A percentile compares a stretch with the other conserved stretches of the same genome.
These are phyloP conservation scores for Peromyscus attwateri DNA, from an alignment of 2,797 vertebrate species.

Conservation along the genomic window DNA sequence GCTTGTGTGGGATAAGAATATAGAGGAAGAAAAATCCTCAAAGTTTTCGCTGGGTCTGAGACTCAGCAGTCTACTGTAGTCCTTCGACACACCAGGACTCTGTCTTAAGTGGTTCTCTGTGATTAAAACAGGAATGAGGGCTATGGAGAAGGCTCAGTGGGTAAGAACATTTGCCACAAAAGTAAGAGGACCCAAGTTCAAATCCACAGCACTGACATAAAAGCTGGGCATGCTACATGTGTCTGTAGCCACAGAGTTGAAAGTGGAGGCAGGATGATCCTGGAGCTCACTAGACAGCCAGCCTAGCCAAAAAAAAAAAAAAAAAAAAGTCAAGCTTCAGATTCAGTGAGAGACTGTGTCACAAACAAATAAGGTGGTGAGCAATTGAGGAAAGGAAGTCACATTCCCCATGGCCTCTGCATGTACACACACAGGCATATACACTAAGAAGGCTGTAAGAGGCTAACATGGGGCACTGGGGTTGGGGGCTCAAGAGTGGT, in stretches of 20 bases:
- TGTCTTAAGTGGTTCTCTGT: neutral
- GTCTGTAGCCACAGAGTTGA: neutral
- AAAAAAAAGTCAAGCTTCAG: neutral
- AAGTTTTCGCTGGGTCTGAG: neutral
- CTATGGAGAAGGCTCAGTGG: neutral
- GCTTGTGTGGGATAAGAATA: neutral
- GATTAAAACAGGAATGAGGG: neutral
- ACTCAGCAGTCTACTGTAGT: neutral
- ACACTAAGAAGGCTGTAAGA: neutral
- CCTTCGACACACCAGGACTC: neutral
- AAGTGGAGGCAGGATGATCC: neutral
- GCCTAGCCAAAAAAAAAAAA: neutral
- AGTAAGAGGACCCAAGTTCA: neutral
- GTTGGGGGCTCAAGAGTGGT: too few species aligned
- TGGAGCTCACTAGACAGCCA: neutral
- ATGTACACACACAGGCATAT: neutral
- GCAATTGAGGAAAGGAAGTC: neutral
- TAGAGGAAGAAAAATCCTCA: neutral
- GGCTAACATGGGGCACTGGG: accelerated
- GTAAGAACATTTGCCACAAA: neutral
- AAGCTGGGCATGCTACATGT: neutral
- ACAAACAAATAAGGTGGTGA: neutral
- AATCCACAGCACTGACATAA: neutral
- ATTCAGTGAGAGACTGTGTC: neutral
- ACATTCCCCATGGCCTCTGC: neutral